Evolutionary conservation across 2,113 vertebrate species (phyloP).

Genomic region (Limanda limanda): DNA sequence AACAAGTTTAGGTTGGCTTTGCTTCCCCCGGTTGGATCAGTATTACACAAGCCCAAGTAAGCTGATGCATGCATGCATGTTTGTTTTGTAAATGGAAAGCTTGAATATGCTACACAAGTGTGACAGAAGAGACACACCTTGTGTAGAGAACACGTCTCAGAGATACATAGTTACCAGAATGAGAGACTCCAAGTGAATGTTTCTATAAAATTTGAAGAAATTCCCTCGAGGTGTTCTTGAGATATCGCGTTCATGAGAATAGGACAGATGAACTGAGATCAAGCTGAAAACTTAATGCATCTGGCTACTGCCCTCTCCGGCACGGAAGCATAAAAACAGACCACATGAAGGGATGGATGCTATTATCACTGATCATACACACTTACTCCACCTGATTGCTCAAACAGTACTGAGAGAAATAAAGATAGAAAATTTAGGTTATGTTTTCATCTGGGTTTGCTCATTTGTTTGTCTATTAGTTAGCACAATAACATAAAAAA

Average conservation of each 20-base stretch:
- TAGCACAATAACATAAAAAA: too few species aligned
- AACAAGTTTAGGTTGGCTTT: neutral
- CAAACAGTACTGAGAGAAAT: neutral
- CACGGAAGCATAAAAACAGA: neutral
- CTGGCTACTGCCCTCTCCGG: too few species aligned
- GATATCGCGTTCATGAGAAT: too few species aligned
- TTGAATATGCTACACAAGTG: neutral
- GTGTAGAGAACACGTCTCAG: neutral
- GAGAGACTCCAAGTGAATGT: too few species aligned
- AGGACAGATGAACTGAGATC: too few species aligned
- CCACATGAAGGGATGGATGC: neutral
- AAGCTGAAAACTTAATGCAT: too few species aligned
- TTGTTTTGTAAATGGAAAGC: constrained; percentile 40
- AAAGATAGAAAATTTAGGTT: neutral
- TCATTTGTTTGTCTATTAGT: too few species aligned
- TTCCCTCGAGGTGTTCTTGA: too few species aligned
- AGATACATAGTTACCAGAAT: too few species aligned
- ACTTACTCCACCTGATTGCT: neutral
- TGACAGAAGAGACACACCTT: constrained; percentile 49
- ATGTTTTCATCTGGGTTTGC: neutral
- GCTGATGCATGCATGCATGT: constrained; percentile 23
- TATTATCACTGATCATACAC: neutral
- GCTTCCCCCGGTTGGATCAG: neutral
- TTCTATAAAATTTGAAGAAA: too few species aligned
- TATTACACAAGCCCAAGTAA: constrained; percentile 20